phyloP scores from a whole-genome alignment of 2,113 vertebrate genomes.

The Gobiocypris rarus region DNA sequence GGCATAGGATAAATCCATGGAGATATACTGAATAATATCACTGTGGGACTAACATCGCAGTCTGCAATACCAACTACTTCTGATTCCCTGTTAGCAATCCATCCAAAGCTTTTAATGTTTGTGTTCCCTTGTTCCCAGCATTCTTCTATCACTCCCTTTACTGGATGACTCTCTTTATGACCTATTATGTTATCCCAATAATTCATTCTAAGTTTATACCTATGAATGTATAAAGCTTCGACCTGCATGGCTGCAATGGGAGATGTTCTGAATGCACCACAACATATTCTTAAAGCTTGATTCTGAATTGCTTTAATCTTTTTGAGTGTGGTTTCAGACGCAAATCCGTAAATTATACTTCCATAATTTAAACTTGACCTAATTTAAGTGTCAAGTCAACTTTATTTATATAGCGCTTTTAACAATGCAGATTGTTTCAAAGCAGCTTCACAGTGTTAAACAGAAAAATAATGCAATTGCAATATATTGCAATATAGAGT shows the following conservation, averaged over 20 bases:
- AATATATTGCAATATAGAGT: no score
- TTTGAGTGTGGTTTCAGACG: not conserved
- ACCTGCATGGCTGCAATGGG: not conserved
- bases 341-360: not conserved
- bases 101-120: no score
- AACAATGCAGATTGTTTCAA: no score
- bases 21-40: not conserved
- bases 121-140: no score
- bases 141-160: no score
- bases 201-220: not conserved
- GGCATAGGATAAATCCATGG: not conserved
- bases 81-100: no score
- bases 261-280: conserved; percentile 15
- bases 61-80: not conserved
- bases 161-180: no score
- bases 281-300: not conserved
- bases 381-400: no score
- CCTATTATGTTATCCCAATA: not conserved
- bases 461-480: no score
- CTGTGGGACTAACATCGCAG: not conserved
- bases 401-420: no score
- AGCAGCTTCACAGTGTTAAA: no score
- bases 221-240: not conserved
- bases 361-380: conserved; percentile 3
- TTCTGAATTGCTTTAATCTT: conserved; percentile 2